phyloP scores from a whole-genome alignment of 2,888 invertebrate species.

The Callyntrura sp. region DNA sequence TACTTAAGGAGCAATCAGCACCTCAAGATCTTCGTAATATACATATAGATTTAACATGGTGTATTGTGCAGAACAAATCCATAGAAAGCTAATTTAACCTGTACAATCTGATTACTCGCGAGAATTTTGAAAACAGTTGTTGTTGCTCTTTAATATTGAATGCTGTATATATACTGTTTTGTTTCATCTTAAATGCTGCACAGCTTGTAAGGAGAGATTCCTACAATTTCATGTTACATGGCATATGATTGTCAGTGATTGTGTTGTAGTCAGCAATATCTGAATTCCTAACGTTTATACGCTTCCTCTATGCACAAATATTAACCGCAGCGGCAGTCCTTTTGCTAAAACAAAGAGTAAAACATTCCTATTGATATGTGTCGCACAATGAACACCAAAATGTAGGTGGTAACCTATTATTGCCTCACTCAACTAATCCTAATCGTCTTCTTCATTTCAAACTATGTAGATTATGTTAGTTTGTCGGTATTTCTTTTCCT shows the following conservation, averaged over 20 bases:
- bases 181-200: neutral
- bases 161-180: constrained; percentile 50
- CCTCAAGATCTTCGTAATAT: too few relatives aligned
- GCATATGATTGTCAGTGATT: too few relatives aligned
- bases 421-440: too few relatives aligned
- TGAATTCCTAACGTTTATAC: too few relatives aligned
- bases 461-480: neutral
- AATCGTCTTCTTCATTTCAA: neutral
- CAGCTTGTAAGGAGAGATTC: neutral
- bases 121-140: constrained; percentile 55
- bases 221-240: too few relatives aligned
- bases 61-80: too few relatives aligned
- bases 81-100: constrained; percentile 31
- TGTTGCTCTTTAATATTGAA: constrained; percentile 25
- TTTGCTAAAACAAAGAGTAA: neutral
- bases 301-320: too few relatives aligned
- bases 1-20: too few relatives aligned
- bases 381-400: neutral
- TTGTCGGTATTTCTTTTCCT: neutral
- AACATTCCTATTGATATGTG: neutral
- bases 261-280: too few relatives aligned
- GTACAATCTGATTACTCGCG: constrained; percentile 58
- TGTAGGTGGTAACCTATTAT: constrained; percentile 36
- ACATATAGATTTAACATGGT: too few relatives aligned
- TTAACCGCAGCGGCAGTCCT: neutral